A percentile compares a stretch with the other conserved stretches of the same genome.
Evolutionary conservation across 2,797 vertebrate species (phyloP).

Genomic region (Cossypha heuglini): DNA sequence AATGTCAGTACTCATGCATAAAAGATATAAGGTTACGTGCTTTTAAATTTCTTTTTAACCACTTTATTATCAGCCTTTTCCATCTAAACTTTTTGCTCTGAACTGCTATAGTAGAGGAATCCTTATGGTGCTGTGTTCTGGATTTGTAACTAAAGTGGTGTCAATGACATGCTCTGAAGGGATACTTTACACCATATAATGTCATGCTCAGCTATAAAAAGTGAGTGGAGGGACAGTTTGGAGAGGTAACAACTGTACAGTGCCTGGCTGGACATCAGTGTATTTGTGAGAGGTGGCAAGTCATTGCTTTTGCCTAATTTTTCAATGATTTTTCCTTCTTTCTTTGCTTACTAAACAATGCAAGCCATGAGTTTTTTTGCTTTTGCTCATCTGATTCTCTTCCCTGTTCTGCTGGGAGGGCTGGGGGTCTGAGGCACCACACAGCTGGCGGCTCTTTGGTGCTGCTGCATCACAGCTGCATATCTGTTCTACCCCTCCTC

Average conservation of each 20-base stretch:
- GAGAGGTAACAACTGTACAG: neutral
- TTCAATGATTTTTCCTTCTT: neutral
- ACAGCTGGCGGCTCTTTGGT: neutral
- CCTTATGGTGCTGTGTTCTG: neutral
- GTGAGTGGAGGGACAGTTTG: neutral
- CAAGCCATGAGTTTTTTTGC: fast-evolving
- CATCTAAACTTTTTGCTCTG: neutral
- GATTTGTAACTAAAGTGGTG: neutral
- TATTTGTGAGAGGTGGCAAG: neutral
- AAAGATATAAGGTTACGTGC: neutral
- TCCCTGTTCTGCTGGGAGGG: neutral
- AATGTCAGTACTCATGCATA: neutral
- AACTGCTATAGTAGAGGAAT: neutral
- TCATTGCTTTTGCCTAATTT: neutral
- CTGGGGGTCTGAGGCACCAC: neutral
- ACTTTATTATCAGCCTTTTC: neutral
- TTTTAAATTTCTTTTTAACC: neutral
- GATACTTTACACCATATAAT: neutral
- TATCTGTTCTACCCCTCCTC: neutral
- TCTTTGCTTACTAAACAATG: neutral
- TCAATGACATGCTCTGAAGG: fast-evolving
- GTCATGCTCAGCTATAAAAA: neutral
- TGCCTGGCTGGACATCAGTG: neutral
- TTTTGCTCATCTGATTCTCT: neutral
- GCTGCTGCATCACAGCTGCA: neutral